phyloP scores from a whole-genome alignment of 2,797 vertebrate species.

The Sibirionetta formosa region DNA sequence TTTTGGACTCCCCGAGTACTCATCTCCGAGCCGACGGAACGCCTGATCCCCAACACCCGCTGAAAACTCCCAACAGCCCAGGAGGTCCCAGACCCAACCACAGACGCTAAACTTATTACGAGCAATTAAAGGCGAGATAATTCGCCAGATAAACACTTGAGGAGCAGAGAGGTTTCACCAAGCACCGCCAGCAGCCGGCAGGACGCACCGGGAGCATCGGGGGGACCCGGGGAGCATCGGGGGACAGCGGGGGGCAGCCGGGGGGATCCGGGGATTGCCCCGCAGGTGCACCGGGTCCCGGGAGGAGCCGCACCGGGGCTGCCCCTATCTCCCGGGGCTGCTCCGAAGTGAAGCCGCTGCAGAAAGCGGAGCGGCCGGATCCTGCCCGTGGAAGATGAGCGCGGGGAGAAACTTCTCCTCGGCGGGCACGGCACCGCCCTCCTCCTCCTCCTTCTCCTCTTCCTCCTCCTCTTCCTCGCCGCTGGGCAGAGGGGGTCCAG shows the following conservation, averaged over 20 bases:
- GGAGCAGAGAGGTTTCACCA: slow-evolving; percentile 53
- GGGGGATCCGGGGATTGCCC: neutral
- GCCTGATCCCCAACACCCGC: neutral
- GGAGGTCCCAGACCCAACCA: slow-evolving; percentile 49
- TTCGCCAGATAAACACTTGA: slow-evolving; percentile 62
- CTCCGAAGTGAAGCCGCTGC: too few relatives aligned
- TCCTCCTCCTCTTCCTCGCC: neutral
- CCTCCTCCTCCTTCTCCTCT: neutral
- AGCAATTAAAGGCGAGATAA: slow-evolving; percentile 50
- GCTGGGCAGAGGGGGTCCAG: neutral
- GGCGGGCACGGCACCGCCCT: slow-evolving; percentile 19
- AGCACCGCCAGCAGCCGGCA: too few relatives aligned
- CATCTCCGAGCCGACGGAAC: neutral
- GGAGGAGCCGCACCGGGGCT: neutral
- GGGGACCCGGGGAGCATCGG: neutral
- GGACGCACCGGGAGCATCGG: neutral
- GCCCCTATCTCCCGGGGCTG: neutral
- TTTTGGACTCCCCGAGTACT: neutral
- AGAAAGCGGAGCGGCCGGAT: neutral
- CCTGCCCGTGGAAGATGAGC: neutral
- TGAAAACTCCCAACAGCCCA: neutral
- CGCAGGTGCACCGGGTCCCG: slow-evolving; percentile 47
- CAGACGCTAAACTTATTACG: slow-evolving; percentile 17
- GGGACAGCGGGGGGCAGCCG: neutral
- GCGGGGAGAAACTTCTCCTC: slow-evolving; percentile 26